phyloP scores from a whole-genome alignment of 2,888 invertebrate genomes.

The Cistogaster globosa region DNA sequence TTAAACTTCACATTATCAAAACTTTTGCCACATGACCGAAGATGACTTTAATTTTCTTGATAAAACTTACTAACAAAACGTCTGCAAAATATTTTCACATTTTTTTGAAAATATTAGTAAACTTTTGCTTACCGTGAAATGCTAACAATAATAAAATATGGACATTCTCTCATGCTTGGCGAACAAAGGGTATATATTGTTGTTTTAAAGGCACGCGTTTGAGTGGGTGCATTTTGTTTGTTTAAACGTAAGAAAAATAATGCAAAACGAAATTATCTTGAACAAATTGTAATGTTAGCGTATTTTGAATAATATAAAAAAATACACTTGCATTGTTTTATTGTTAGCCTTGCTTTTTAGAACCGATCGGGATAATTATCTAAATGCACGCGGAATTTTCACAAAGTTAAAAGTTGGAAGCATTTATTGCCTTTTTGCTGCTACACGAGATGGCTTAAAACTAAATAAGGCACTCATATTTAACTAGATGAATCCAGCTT shows the following conservation, averaged over 20 bases:
- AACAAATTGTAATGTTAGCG: slow-evolving; percentile 64
- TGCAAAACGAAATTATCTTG: slow-evolving; percentile 67
- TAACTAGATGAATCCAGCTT: no score
- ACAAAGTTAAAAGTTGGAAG: no score
- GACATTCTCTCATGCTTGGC: slow-evolving; percentile 44
- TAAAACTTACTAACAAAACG: slow-evolving; percentile 23
- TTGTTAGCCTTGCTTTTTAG: background rate
- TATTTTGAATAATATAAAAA: slow-evolving; percentile 1
- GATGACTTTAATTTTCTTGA: slow-evolving; percentile 23
- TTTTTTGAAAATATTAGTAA: slow-evolving; percentile 45
- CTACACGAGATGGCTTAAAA: no score
- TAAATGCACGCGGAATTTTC: background rate
- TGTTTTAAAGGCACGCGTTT: no score
- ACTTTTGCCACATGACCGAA: slow-evolving; percentile 37
- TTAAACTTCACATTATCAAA: slow-evolving; percentile 39
- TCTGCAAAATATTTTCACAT: slow-evolving; percentile 29
- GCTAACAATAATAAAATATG: slow-evolving; percentile 5
- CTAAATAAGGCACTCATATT: no score
- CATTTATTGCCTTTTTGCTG: no score
- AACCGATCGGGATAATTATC: background rate
- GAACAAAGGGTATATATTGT: slow-evolving; percentile 31
- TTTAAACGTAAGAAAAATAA: slow-evolving; percentile 40
- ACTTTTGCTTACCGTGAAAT: slow-evolving; percentile 6
- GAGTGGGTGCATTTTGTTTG: slow-evolving; percentile 49
- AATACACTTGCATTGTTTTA: background rate